Base-by-base conservation (phyloP, 2,797 vertebrate genomes). In the Melanotaenia maccullochi region DNA sequence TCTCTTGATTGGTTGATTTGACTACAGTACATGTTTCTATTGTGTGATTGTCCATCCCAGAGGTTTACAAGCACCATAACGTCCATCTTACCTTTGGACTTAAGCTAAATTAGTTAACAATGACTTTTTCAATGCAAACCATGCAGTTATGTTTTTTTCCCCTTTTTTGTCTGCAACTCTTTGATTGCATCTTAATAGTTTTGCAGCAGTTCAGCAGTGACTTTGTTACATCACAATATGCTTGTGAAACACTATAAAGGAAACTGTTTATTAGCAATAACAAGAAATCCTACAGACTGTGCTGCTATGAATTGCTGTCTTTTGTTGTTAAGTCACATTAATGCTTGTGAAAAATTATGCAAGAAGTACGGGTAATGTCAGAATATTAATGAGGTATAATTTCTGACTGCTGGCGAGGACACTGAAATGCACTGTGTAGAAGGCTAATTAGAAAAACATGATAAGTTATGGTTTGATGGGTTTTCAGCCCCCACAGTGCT, bases 401-500 rank as follows among this genome's bases (percentile, higher is more conserved):
- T 81, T 82, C 67, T 83, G 82, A 76, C 66, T 74, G 65, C 65
- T 78, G 66, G 66, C 83, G 51, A 82, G 73, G 78, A 75, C 78
- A 81, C 63, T 79, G 75, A 69, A 75, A 71, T 24, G n/a, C 70
- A 73, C 40, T 65, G 75, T 54, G 64, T 63, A 77, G 84, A 87
- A 73, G 68, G 73, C 85, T 87, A 90, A 91, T 87, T 89, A 89
- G 72, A 81, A 74, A 65, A 89, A 86, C 76, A 85, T 81, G 80
- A 85, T 83, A 87, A 87, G 87, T 87, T 85, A 85, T 80, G 84
- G 85, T 84, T 87, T 87, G 89, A 90, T 92, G 80, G 84, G 81
- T 83, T 89, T 88, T 85, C 77, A 83, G 67, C 80, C 83, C 83
- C 85, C 60, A 62, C 76, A 81, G 71, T 66, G 60, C 75, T 84